Percentiles rank a stretch among this genome's conserved stretches.
phyloP scores from a whole-genome alignment of 35 echinoderm and acorn worm species.

The Eucidaris tribuloides region DNA sequence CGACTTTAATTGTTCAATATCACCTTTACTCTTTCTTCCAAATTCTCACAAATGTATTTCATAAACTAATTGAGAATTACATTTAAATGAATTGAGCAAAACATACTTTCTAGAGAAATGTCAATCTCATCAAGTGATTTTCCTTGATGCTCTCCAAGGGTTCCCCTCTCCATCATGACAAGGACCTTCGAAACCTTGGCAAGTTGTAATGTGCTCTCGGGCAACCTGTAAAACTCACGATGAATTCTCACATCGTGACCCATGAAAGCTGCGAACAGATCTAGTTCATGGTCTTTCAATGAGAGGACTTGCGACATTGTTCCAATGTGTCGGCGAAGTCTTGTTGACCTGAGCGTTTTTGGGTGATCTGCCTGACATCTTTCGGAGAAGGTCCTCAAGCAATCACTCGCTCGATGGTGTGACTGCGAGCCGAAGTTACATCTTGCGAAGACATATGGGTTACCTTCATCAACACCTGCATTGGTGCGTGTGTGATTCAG shows the following conservation, averaged over 20 bases:
- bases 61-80: too few relatives aligned
- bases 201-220: slow-evolving; percentile 40
- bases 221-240: slow-evolving; percentile 62
- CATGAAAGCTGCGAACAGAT: slow-evolving; percentile 51
- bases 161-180: slow-evolving; percentile 36
- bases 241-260: slow-evolving; percentile 69
- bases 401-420: slow-evolving; percentile 10
- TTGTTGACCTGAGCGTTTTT: slow-evolving; percentile 32
- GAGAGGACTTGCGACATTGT: slow-evolving; percentile 53
- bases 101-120: too few relatives aligned
- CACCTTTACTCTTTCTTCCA: too few relatives aligned
- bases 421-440: neutral
- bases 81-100: too few relatives aligned
- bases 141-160: neutral
- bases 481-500: slow-evolving; percentile 28
- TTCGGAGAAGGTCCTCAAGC: neutral
- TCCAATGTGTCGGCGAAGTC: slow-evolving; percentile 56
- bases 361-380: slow-evolving; percentile 11
- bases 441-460: slow-evolving; percentile 6
- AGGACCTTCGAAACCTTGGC: slow-evolving; percentile 53
- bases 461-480: slow-evolving; percentile 2
- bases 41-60: too few relatives aligned
- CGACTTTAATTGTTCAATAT: too few relatives aligned
- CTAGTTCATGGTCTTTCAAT: slow-evolving; percentile 54
- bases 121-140: neutral